Conservation (phyloP, 2,113 vertebrate species). For the Chaenogobius annularis region DNA sequence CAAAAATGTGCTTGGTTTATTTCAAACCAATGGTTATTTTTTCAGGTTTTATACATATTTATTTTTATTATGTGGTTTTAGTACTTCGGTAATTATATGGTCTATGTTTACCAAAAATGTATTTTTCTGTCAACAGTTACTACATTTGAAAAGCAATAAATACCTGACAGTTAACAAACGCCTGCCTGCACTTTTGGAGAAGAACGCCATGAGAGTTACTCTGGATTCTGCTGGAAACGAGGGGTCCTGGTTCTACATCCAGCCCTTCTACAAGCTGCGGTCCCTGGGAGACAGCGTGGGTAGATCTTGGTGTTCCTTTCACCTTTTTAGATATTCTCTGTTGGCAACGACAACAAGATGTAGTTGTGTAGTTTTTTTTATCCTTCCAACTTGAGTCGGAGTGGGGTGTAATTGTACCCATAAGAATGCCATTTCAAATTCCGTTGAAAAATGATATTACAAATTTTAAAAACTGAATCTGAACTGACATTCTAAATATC, state of each 20-base stretch:
- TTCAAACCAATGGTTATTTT: not conserved
- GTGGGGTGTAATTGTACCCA: not conserved
- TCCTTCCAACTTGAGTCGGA: not conserved
- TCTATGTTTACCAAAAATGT: not conserved
- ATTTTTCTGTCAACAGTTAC: slow-evolving; percentile 79
- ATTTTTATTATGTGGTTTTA: not conserved
- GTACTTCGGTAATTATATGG: not conserved
- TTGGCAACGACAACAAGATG: slow-evolving; percentile 3
- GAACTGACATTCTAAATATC: too few species aligned
- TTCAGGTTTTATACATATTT: too few species aligned
- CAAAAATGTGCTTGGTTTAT: not conserved
- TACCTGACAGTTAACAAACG: slow-evolving; percentile 99
- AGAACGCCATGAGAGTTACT: slow-evolving; percentile 98
- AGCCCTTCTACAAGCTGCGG: slow-evolving; percentile 97
- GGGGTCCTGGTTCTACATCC: slow-evolving; percentile 99
- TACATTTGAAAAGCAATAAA: slow-evolving; percentile 99
- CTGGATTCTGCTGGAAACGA: slow-evolving; percentile 97
- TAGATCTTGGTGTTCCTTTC: slow-evolving; percentile 66
- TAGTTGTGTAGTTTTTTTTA: not conserved
- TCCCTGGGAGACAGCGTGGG: slow-evolving; percentile 98
- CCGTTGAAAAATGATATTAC: not conserved
- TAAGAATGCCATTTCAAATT: not conserved
- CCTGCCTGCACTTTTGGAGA: slow-evolving; percentile 94
- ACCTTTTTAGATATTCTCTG: slow-evolving; percentile 29
- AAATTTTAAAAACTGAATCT: too few species aligned